These are phyloP conservation scores for Hyperoplus immaculatus DNA, from an alignment of 2,797 vertebrate species.

Conservation along the genomic window DNA sequence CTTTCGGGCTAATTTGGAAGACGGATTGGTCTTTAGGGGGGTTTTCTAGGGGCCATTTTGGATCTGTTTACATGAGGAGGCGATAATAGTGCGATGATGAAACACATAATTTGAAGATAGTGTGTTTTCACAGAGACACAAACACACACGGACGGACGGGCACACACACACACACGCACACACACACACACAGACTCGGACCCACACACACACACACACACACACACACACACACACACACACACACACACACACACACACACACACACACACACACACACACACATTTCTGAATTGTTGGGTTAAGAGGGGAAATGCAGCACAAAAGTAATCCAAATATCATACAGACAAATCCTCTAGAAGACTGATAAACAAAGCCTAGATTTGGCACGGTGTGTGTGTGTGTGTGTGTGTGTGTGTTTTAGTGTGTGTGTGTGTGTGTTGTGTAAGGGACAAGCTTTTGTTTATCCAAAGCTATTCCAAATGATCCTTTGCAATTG, in stretches of 20 bases:
- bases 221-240: too few species aligned
- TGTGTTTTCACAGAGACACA: neutral
- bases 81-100: constrained; percentile 43
- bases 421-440: constrained; percentile 34
- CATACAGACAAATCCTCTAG: constrained; percentile 69
- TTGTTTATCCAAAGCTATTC: constrained; percentile 59
- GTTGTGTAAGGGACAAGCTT: constrained; percentile 24
- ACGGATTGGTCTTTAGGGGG: neutral
- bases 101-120: constrained; percentile 52
- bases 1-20: neutral
- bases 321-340: constrained; percentile 68
- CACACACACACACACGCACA: too few species aligned
- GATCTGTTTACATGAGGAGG: constrained; percentile 46
- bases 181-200: too few species aligned
- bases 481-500: constrained; percentile 65
- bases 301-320: constrained; percentile 52
- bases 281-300: neutral
- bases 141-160: too few species aligned
- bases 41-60: constrained; percentile 29
- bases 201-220: too few species aligned
- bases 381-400: constrained; percentile 57
- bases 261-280: too few species aligned
- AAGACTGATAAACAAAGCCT: constrained; percentile 71
- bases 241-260: too few species aligned
- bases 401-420: neutral